These are phyloP conservation scores for Armadillidium nasatum DNA, from an alignment of 1,140 invertebrate genomes.

Conservation along the genomic window DNA sequence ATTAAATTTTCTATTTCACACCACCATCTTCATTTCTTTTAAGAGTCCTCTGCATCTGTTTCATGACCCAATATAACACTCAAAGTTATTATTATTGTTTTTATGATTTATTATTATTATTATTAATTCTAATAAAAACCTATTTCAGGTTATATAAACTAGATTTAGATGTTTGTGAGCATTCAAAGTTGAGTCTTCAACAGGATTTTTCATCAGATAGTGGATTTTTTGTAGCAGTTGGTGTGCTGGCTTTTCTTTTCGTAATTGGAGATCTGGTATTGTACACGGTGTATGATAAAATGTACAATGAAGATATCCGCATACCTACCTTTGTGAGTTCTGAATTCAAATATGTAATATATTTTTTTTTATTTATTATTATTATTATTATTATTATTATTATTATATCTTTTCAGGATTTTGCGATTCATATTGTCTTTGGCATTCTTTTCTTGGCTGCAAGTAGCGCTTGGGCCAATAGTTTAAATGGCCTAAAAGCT, in stretches of 20 bases:
- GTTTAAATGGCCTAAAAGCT: no score
- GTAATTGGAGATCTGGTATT: slow-evolving; percentile 57
- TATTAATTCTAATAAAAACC: not conserved
- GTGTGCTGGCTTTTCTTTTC: slow-evolving; percentile 63
- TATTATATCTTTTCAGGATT: no score
- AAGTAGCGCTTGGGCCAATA: no score
- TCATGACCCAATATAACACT: no score
- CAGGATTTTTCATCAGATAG: slow-evolving; percentile 59
- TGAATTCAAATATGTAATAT: slow-evolving; percentile 8
- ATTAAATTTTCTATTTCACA: no score
- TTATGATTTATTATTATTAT: not conserved
- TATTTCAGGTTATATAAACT: slow-evolving; percentile 34
- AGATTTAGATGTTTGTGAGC: not conserved
- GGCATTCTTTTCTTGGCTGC: no score
- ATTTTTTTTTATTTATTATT: no score
- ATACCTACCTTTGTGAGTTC: slow-evolving; percentile 53
- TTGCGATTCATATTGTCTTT: no score
- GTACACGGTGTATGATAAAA: slow-evolving; percentile 59
- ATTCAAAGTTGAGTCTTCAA: not conserved
- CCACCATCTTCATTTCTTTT: no score
- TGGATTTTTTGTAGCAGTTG: slow-evolving; percentile 65
- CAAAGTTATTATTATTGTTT: not conserved
- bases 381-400: no score
- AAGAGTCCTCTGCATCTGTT: no score
- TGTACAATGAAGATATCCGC: slow-evolving; percentile 58